Evolutionary conservation across 1,140 invertebrate species (phyloP).

Genomic region (Danaus plexippus): DNA sequence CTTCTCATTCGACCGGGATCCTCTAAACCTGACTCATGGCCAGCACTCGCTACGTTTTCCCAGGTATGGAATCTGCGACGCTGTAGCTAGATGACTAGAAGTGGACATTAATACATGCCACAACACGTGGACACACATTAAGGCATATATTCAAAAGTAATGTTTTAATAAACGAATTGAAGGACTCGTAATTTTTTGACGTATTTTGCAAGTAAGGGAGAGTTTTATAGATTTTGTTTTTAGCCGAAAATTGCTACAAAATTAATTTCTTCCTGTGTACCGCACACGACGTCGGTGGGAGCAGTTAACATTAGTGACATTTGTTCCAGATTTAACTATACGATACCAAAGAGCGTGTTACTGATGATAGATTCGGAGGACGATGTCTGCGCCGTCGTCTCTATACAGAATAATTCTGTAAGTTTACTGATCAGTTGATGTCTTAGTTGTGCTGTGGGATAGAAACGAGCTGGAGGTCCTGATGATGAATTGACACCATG

Average conservation of each 20-base stretch:
- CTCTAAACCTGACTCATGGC: constrained; percentile 24
- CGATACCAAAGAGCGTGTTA: constrained; percentile 70
- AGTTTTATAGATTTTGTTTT: too few species aligned
- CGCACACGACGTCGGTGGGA: not conserved
- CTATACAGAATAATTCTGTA: constrained; percentile 81
- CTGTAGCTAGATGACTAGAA: too few species aligned
- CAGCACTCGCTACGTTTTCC: constrained; percentile 15
- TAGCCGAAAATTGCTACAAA: too few species aligned
- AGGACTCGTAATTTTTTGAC: constrained; percentile 7
- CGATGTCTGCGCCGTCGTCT: constrained; percentile 77
- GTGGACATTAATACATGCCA: too few species aligned
- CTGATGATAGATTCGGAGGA: constrained; percentile 76
- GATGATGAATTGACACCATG: too few species aligned
- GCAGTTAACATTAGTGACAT: not conserved
- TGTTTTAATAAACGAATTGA: too few species aligned
- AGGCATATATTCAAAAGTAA: too few species aligned
- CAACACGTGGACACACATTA: too few species aligned
- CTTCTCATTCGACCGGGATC: constrained; percentile 57
- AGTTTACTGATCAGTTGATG: constrained; percentile 28
- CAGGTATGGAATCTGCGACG: constrained; percentile 8
- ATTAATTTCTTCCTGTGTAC: too few species aligned
- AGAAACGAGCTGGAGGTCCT: too few species aligned
- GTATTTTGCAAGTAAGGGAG: not conserved
- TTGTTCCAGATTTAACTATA: constrained; percentile 50
- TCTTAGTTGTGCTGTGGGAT: too few species aligned